Percentiles rank a stretch among this genome's conserved stretches.
phyloP scores from a whole-genome alignment of 2,888 invertebrate genomes.

The Falcaria lacertinaria region DNA sequence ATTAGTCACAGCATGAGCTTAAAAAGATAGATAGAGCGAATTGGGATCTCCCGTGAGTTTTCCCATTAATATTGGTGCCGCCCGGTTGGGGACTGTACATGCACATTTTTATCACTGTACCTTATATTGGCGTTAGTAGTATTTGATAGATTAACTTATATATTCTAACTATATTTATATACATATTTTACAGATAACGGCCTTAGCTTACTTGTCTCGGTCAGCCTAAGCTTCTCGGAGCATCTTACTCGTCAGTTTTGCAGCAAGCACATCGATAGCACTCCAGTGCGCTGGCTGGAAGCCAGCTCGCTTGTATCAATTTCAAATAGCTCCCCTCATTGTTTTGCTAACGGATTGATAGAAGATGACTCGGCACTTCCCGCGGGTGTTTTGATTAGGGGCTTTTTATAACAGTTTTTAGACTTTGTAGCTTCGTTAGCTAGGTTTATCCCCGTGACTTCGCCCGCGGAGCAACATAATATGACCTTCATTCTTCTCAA shows the following conservation, averaged over 20 bases:
- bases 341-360: slow-evolving; percentile 8
- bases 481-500: no score
- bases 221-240: slow-evolving; percentile 27
- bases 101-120: no score
- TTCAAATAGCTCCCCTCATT: slow-evolving; percentile 35
- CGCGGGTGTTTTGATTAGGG: neutral
- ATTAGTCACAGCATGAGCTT: no score
- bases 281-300: slow-evolving; percentile 39
- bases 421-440: neutral
- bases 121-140: no score
- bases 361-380: neutral
- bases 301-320: slow-evolving; percentile 49
- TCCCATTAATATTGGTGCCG: no score
- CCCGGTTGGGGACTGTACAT: no score
- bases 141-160: no score
- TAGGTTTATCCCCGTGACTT: no score
- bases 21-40: no score
- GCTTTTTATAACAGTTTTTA: neutral
- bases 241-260: slow-evolving; percentile 35
- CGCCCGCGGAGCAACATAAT: no score
- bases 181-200: neutral
- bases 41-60: no score
- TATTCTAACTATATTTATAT: slow-evolving; percentile 8
- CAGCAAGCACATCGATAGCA: slow-evolving; percentile 27
- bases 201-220: slow-evolving; percentile 20